phyloP scores from a whole-genome alignment of 2,888 invertebrate species.

The Parnassius orleans region DNA sequence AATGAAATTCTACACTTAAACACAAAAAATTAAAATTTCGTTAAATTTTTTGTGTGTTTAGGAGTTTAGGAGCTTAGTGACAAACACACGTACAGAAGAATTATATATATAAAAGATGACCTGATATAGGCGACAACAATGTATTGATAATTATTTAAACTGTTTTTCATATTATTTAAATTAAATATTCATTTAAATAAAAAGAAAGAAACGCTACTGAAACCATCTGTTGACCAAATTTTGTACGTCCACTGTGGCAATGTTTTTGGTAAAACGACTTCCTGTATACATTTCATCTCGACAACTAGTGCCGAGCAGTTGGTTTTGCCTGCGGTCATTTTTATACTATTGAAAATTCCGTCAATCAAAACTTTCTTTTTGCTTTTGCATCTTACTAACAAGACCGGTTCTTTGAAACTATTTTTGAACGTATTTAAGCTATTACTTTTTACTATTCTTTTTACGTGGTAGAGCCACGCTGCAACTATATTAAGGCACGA shows the following conservation, averaged over 20 bases:
- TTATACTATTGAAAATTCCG: background rate
- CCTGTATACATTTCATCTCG: background rate
- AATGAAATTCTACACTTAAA: too few relatives aligned
- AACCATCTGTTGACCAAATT: constrained; percentile 19
- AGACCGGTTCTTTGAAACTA: too few relatives aligned
- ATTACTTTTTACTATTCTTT: too few relatives aligned
- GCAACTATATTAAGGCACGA: too few relatives aligned
- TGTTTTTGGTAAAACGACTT: constrained; percentile 12
- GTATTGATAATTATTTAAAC: background rate
- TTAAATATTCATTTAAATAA: constrained; percentile 10
- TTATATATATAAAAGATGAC: too few relatives aligned
- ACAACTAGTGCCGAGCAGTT: constrained; percentile 1
- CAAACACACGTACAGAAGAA: too few relatives aligned
- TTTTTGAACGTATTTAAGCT: too few relatives aligned
- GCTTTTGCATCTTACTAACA: background rate
- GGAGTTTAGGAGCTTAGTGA: too few relatives aligned
- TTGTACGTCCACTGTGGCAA: constrained; percentile 1
- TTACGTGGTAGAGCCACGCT: too few relatives aligned
- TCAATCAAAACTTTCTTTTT: background rate
- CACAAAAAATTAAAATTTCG: too few relatives aligned
- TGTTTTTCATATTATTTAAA: background rate
- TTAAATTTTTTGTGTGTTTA: too few relatives aligned
- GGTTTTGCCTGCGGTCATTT: background rate
- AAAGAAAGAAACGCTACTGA: constrained; percentile 13
- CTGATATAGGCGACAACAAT: background rate